phyloP scores from a whole-genome alignment of 2,888 invertebrate genomes.

The Epicampocera succincta region DNA sequence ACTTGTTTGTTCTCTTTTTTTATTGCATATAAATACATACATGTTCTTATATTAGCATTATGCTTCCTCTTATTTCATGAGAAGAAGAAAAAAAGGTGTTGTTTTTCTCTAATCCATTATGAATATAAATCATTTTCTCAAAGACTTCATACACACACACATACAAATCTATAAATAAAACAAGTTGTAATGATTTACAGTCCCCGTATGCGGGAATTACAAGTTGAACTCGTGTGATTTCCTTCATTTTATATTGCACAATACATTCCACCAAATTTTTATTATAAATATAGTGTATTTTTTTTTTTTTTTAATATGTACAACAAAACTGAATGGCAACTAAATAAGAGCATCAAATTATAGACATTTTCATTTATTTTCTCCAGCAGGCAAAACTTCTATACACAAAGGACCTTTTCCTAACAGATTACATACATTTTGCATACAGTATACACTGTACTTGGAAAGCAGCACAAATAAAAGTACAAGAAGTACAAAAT shows the following conservation, averaged over 20 bases:
- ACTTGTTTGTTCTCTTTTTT: conserved; percentile 41
- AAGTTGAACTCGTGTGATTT: conserved; percentile 52
- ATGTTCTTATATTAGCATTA: conserved; percentile 36
- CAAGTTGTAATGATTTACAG: conserved; percentile 60
- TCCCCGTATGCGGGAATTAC: conserved; percentile 61
- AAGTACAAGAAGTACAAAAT: conserved; percentile 1
- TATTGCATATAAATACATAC: conserved; percentile 63
- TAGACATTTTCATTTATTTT: conserved; percentile 49
- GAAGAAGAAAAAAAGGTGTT: conserved; percentile 4
- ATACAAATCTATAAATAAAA: too few species aligned
- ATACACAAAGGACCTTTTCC: conserved; percentile 44
- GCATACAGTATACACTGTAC: conserved; percentile 1
- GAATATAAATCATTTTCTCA: conserved; percentile 62
- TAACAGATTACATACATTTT: neutral
- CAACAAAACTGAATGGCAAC: conserved; percentile 46
- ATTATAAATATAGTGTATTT: too few species aligned
- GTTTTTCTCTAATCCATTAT: conserved; percentile 50
- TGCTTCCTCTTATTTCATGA: neutral
- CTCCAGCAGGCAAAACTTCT: conserved; percentile 8
- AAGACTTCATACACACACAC: neutral
- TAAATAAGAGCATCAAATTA: conserved; percentile 63
- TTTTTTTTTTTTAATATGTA: conserved; percentile 14
- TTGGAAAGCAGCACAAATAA: conserved; percentile 18
- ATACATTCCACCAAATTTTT: conserved; percentile 45
- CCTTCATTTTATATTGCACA: conserved; percentile 38